These are phyloP conservation scores for Fukomys damarensis DNA, from an alignment of 2,113 vertebrate genomes.

Conservation along the genomic window DNA sequence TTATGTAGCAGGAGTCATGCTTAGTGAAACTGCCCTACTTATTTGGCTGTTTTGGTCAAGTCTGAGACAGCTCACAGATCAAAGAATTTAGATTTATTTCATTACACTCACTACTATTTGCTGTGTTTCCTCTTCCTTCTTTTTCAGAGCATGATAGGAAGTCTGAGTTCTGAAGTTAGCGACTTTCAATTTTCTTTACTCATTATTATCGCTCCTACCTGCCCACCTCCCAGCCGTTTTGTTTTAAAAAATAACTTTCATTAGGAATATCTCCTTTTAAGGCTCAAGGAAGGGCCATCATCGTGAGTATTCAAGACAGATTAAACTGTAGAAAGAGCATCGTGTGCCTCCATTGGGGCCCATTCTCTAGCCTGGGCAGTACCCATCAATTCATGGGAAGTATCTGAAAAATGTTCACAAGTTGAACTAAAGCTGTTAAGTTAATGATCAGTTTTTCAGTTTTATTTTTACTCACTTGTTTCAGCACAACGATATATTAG, in stretches of 20 bases:
- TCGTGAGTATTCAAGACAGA: background rate
- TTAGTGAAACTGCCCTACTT: constrained; percentile 42
- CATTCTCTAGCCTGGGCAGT: background rate
- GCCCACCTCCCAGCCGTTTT: background rate
- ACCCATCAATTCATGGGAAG: background rate
- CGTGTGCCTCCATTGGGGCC: background rate
- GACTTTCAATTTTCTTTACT: constrained; percentile 28
- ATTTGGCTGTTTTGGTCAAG: constrained; percentile 52
- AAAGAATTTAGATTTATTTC: constrained; percentile 74
- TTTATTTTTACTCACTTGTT: background rate
- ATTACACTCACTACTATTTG: constrained; percentile 64
- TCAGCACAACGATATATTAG: background rate
- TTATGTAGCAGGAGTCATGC: background rate
- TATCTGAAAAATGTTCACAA: background rate
- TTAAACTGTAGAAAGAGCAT: constrained; percentile 26
- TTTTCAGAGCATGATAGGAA: constrained; percentile 12
- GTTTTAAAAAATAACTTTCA: constrained; percentile 59
- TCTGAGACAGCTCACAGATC: constrained; percentile 67
- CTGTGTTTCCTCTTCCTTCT: background rate
- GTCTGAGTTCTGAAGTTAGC: constrained; percentile 50
- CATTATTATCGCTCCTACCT: constrained; percentile 14
- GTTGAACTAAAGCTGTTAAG: background rate
- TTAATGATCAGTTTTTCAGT: background rate
- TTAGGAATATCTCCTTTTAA: constrained; percentile 15
- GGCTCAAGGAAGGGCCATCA: background rate